Evolutionary conservation across 2,888 invertebrate species (phyloP).

Genomic region (Cantharis lateralis): DNA sequence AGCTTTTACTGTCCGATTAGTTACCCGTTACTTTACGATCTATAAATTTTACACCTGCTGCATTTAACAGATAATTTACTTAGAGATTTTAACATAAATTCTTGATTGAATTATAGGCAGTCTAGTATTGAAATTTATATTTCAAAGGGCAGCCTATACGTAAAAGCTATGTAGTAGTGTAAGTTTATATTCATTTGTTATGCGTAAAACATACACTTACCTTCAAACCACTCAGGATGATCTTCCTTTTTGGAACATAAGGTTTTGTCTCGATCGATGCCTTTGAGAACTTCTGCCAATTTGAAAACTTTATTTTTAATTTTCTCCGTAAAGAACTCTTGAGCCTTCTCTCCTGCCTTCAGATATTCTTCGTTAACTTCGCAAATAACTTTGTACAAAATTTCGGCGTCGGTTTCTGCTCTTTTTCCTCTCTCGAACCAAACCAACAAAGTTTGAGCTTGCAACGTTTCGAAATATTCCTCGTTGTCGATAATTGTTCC

Average conservation of each 20-base stretch:
- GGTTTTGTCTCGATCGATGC: slow-evolving; percentile 62
- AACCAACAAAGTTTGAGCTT: slow-evolving; percentile 76
- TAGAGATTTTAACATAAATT: not conserved
- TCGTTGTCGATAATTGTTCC: slow-evolving; percentile 76
- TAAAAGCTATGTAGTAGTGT: not conserved
- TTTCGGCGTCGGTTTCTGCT: slow-evolving; percentile 66
- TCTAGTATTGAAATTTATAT: not conserved
- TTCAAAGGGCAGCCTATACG: not conserved
- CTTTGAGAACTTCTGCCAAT: slow-evolving; percentile 54
- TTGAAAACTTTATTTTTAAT: slow-evolving; percentile 62
- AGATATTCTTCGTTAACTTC: slow-evolving; percentile 71
- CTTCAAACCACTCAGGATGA: slow-evolving; percentile 82
- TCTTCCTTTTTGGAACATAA: slow-evolving; percentile 65
- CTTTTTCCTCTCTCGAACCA: slow-evolving; percentile 53
- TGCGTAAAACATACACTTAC: slow-evolving; percentile 50
- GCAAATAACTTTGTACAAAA: slow-evolving; percentile 71
- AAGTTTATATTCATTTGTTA: not conserved
- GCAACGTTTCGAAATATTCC: slow-evolving; percentile 75
- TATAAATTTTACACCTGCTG: too few relatives aligned
- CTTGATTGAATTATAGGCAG: too few relatives aligned
- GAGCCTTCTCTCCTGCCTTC: slow-evolving; percentile 71
- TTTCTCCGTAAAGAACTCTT: slow-evolving; percentile 75
- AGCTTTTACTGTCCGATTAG: too few relatives aligned
- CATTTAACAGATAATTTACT: too few relatives aligned
- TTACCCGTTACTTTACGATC: too few relatives aligned